phyloP scores from a whole-genome alignment of 92 coral and sea anemone species.

The Porites lobata region DNA sequence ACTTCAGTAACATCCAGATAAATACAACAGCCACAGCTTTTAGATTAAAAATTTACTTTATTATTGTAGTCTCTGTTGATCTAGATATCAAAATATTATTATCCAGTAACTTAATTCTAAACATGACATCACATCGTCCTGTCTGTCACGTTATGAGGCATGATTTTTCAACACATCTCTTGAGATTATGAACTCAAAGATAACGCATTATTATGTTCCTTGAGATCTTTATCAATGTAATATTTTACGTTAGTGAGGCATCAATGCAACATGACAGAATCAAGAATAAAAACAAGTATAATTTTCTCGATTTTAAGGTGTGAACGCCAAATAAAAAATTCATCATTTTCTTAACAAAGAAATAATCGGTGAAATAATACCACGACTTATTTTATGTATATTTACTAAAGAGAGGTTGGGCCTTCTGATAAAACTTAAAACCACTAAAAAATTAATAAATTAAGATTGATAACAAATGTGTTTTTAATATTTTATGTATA shows the following conservation, averaged over 20 bases:
- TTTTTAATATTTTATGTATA: neutral
- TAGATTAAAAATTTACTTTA: neutral
- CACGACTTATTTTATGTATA: neutral
- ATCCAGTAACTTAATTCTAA: neutral
- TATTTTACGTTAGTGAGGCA: neutral
- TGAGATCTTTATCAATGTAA: neutral
- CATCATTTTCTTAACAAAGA: conserved; percentile 23
- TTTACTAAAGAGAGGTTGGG: neutral
- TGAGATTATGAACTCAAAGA: neutral
- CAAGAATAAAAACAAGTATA: too few species aligned
- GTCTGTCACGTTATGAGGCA: neutral
- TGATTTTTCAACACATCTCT: neutral
- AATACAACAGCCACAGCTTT: neutral
- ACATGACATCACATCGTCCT: neutral
- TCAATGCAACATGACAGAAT: neutral
- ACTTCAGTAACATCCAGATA: neutral
- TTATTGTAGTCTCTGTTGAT: neutral
- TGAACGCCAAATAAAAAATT: neutral
- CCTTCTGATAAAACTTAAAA: neutral
- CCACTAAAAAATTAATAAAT: neutral
- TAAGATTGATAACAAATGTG: neutral
- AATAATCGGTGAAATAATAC: neutral
- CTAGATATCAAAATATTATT: neutral
- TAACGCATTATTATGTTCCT: neutral
- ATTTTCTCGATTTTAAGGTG: too few species aligned